Conservation (phyloP, 2,888 invertebrate genomes). For the Hypercompe scribonia region DNA sequence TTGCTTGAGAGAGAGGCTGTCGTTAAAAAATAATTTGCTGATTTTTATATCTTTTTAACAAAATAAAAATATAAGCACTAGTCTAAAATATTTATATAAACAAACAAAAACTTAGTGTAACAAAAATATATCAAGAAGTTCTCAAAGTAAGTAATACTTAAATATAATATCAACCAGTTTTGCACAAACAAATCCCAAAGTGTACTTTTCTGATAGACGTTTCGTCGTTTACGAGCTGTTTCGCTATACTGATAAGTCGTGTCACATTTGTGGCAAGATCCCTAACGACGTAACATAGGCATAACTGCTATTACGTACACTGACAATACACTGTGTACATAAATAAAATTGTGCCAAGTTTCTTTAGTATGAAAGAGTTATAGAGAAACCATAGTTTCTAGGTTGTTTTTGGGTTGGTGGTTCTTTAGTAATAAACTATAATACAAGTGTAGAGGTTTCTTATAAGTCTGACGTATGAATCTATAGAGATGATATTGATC, state of each 20-base stretch:
- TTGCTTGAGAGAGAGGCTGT: too few relatives aligned
- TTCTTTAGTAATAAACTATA: not conserved
- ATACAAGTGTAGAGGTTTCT: too few relatives aligned
- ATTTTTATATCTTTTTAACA: too few relatives aligned
- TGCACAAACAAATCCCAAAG: conserved; percentile 1
- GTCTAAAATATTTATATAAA: not conserved
- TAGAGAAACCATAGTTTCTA: not conserved
- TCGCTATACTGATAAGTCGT: conserved; percentile 2
- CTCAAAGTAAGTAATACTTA: not conserved
- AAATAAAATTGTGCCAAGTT: conserved; percentile 1
- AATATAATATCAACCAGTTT: not conserved
- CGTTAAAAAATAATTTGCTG: too few relatives aligned
- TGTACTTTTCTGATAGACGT: not conserved
- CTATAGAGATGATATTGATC: too few relatives aligned
- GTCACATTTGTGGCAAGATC: conserved; percentile 6
- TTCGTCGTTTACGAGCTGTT: conserved; percentile 3
- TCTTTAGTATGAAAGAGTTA: not conserved
- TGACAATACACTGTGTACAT: not conserved
- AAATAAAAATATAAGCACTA: not conserved
- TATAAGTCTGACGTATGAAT: too few relatives aligned
- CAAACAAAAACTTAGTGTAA: not conserved
- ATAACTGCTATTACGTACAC: conserved; percentile 4
- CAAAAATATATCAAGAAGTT: not conserved
- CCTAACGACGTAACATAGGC: conserved; percentile 15
- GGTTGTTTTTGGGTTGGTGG: not conserved